Evolutionary conservation across 2,113 vertebrate species (phyloP).

Genomic region (Orientallactaga bullata): DNA sequence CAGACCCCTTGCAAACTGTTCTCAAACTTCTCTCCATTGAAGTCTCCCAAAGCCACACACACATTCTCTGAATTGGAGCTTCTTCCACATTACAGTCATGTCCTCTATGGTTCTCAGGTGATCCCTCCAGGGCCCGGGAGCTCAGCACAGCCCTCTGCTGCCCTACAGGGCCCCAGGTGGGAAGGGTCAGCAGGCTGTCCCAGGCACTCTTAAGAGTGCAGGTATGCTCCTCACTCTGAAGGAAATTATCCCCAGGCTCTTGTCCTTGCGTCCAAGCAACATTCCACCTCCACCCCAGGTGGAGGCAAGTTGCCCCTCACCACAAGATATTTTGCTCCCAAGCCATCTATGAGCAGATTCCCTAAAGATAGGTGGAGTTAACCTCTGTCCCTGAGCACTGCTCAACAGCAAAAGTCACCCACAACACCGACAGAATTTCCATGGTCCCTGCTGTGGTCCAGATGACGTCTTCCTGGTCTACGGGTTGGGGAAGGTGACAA

Average conservation of each 20-base stretch:
- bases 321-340: not conserved
- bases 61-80: not conserved
- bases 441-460: rapidly evolving
- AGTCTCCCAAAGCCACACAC: no score
- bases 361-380: not conserved
- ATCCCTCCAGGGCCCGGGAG: not conserved
- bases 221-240: no score
- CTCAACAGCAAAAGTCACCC: rapidly evolving
- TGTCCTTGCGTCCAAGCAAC: no score
- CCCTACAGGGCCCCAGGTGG: not conserved
- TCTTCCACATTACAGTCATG: no score
- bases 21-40: no score
- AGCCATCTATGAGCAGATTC: no score
- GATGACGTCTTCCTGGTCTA: rapidly evolving
- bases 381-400: not conserved
- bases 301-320: rapidly evolving
- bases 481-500: not conserved
- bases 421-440: not conserved
- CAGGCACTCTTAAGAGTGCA: not conserved
- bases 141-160: rapidly evolving
- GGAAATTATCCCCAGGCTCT: not conserved
- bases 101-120: not conserved
- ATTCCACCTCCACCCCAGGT: not conserved
- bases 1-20: not conserved
- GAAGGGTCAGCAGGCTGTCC: not conserved